Evolutionary conservation across 2,797 vertebrate species (phyloP), one percentile per base, ranked within the genome.

Genomic region (Acipenser oxyrinchus): DNA sequence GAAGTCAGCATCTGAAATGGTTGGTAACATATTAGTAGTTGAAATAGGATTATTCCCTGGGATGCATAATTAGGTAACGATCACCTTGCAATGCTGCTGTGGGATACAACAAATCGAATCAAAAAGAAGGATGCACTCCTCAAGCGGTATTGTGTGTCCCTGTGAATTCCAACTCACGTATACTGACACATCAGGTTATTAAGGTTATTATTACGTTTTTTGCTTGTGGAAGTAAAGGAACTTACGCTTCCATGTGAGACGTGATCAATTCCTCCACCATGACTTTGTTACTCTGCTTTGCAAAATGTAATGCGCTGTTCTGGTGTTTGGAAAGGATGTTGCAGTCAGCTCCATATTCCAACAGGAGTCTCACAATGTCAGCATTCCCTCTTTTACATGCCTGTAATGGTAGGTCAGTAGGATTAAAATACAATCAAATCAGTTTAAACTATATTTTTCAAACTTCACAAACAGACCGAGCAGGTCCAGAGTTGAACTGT

Each of bases 291-390:
- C 86, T 90, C 15, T 95, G 91, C 66, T 97, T 96, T 64, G 96
- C 95, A 66, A 93, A 96, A 73, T 94, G 86, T 81, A 95, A 83
- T 0, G 95, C 96, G 0, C 81, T 96, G 76, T 87, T 94, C 71
- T 97, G 95, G 79, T 99, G 91, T 76, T 97, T 97, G 58, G 96
- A 98, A 72, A 92, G 75, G 68, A 96, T 93, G 77, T 94, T 98
- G 82, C 96, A 97, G 84, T 99, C 95, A 0, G 94, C 95, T 52
- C 96, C 95, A 0, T 87, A 93, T 75, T 99, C 96, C 80, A 98
- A 90, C 77, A 99, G 92, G 64, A 99, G 94, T 69, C 93, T 90
- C 65, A 96, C 96, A 1, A 98, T 91, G 49, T 99, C 97, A 0
- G 89, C 83, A 60, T 99, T 98, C 55, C 96, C 97, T 79, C 94